Conservation (phyloP, 2,888 invertebrate species). For the Lutraria lutraria region DNA sequence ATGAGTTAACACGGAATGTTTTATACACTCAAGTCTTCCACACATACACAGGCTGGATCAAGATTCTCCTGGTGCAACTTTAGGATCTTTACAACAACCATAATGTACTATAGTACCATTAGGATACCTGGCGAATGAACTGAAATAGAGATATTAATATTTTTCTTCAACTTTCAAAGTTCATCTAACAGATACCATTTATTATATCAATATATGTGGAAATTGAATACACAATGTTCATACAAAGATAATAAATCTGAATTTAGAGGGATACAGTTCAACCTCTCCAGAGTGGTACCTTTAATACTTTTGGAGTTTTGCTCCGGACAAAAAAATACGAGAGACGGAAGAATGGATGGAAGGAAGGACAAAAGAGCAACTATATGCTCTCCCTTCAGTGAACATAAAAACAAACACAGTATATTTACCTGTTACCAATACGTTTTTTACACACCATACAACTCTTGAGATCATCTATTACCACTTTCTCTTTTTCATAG, state of each 20-base stretch:
- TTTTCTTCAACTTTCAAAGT: neutral
- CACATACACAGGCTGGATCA: slow-evolving; percentile 39
- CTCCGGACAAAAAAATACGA: no score
- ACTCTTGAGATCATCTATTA: slow-evolving; percentile 94
- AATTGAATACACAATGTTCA: no score
- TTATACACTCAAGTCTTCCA: neutral
- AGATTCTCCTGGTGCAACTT: slow-evolving; percentile 72
- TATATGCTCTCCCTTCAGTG: no score
- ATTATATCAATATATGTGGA: no score
- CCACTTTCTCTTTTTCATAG: slow-evolving; percentile 93
- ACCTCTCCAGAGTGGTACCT: no score
- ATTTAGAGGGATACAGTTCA: no score
- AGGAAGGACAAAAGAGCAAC: no score
- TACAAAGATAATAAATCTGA: no score
- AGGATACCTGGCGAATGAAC: slow-evolving; percentile 96
- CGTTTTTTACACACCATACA: slow-evolving; percentile 97
- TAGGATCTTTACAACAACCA: slow-evolving; percentile 90
- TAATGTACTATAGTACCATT: slow-evolving; percentile 97
- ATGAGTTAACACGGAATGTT: neutral
- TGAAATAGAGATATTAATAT: slow-evolving; percentile 85
- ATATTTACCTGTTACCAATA: slow-evolving; percentile 93
- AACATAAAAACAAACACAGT: no score
- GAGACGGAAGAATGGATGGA: no score
- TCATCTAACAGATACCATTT: no score
- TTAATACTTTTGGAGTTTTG: no score